A percentile compares a stretch with the other conserved stretches of the same genome.
Evolutionary conservation across 2,797 vertebrate species (phyloP).

Genomic region (Naso thynnoides): DNA sequence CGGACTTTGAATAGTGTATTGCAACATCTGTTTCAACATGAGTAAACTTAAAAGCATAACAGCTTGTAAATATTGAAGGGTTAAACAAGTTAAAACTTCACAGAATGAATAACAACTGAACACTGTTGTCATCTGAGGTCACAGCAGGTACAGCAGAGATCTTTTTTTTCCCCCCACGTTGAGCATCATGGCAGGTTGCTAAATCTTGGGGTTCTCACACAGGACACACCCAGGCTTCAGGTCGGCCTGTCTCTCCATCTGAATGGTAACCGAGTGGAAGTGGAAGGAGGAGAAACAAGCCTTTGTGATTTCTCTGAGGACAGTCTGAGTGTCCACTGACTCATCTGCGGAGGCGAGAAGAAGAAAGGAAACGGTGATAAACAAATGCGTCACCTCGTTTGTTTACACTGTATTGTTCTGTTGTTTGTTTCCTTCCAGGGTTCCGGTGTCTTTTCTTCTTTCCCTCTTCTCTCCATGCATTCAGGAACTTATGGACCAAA

Average conservation of each 20-base stretch:
- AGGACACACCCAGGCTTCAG: conserved; percentile 87
- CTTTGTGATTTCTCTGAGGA: conserved; percentile 87
- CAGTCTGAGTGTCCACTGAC: conserved; percentile 81
- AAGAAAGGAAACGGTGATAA: not conserved
- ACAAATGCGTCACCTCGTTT: not conserved
- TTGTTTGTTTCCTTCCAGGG: too few relatives aligned
- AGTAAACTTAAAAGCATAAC: too few relatives aligned
- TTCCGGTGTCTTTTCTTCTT: too few relatives aligned
- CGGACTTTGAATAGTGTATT: too few relatives aligned
- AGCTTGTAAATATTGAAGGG: too few relatives aligned
- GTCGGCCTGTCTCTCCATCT: conserved; percentile 89
- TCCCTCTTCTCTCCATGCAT: too few relatives aligned
- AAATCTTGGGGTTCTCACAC: conserved; percentile 88
- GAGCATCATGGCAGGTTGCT: conserved; percentile 39
- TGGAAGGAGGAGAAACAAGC: conserved; percentile 84
- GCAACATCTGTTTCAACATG: too few relatives aligned
- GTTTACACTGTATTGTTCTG: not conserved
- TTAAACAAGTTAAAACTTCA: too few relatives aligned
- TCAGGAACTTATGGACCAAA: too few relatives aligned
- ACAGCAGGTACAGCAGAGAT: not conserved
- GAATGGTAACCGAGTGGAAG: conserved; percentile 91
- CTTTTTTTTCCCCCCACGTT: not conserved
- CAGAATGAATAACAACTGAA: not conserved
- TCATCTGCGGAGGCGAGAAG: conserved; percentile 79
- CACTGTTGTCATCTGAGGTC: not conserved